Evolutionary conservation across 2,797 vertebrate species (phyloP).

Genomic region (Argentina silus): DNA sequence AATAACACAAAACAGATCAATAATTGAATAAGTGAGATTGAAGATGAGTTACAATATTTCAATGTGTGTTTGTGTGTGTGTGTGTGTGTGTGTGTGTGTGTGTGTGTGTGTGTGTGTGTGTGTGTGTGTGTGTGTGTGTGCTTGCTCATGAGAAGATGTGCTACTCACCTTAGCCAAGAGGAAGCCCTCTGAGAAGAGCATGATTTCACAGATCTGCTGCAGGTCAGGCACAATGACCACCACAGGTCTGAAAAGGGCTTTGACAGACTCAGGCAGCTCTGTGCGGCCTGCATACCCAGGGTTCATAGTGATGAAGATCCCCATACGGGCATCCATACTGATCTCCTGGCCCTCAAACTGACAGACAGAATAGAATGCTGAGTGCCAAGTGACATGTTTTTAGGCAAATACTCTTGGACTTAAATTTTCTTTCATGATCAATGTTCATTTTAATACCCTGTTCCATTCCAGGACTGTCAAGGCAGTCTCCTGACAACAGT

Average conservation of each 20-base stretch:
- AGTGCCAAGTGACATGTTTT: neutral
- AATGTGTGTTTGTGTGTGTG: conserved; percentile 1
- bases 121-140: conserved; percentile 1
- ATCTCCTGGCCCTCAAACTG: conserved; percentile 98
- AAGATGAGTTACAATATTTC: conserved; percentile 2
- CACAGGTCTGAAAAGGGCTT: conserved; percentile 95
- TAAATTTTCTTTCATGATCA: neutral
- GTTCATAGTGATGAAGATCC: conserved; percentile 99
- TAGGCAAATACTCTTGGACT: neutral
- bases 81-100: conserved; percentile 1
- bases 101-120: conserved; percentile 4
- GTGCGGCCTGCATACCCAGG: conserved; percentile 95
- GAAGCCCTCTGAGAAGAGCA: conserved; percentile 98
- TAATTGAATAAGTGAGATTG: neutral
- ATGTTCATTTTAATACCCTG: neutral
- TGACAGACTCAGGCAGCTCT: conserved; percentile 96
- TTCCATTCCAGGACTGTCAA: neutral
- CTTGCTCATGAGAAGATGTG: neutral
- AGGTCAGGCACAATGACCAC: conserved; percentile 97
- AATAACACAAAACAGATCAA: conserved; percentile 5
- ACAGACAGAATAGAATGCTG: conserved; percentile 2
- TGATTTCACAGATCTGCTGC: conserved; percentile 98
- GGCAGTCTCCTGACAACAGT: neutral
- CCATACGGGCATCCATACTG: conserved; percentile 86
- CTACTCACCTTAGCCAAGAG: conserved; percentile 87